Percentiles rank a stretch among this genome's conserved stretches.
These are phyloP conservation scores for Malacosoma neustria DNA, from an alignment of 2,888 invertebrate genomes.

Conservation along the genomic window DNA sequence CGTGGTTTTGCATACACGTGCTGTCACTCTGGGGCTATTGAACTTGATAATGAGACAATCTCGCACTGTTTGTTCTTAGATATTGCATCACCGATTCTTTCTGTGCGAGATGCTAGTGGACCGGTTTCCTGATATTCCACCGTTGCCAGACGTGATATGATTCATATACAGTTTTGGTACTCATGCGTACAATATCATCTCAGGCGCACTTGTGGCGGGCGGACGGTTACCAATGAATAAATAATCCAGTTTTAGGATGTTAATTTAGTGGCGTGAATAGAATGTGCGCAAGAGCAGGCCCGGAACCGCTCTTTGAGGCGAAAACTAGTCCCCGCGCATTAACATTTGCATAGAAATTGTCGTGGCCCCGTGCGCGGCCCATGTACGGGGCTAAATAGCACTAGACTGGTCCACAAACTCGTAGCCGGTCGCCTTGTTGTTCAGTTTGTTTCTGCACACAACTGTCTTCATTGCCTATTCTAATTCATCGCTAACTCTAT, in stretches of 20 bases:
- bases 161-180: background rate
- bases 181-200: background rate
- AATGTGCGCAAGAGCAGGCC: slow-evolving; percentile 49
- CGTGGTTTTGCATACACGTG: slow-evolving; percentile 71
- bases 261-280: slow-evolving; percentile 54
- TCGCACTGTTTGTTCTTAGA: slow-evolving; percentile 43
- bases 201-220: background rate
- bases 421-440: slow-evolving; percentile 23
- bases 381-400: slow-evolving; percentile 53
- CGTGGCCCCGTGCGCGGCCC: slow-evolving; percentile 49
- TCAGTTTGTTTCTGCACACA: slow-evolving; percentile 35
- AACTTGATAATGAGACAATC: slow-evolving; percentile 71
- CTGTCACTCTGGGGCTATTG: slow-evolving; percentile 65
- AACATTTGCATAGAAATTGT: slow-evolving; percentile 74
- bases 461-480: slow-evolving; percentile 15
- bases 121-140: slow-evolving; percentile 23
- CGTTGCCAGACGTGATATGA: slow-evolving; percentile 3
- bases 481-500: slow-evolving; percentile 12
- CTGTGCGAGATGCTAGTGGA: slow-evolving; percentile 23
- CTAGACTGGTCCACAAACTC: slow-evolving; percentile 34
- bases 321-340: slow-evolving; percentile 69
- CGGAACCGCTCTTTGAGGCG: slow-evolving; percentile 58
- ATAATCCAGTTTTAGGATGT: slow-evolving; percentile 49
- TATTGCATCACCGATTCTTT: slow-evolving; percentile 61
- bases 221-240: slow-evolving; percentile 19